A percentile compares a stretch with the other conserved stretches of the same genome.
Conservation (phyloP, 2,888 invertebrate species). For the Leucozona laternaria region DNA sequence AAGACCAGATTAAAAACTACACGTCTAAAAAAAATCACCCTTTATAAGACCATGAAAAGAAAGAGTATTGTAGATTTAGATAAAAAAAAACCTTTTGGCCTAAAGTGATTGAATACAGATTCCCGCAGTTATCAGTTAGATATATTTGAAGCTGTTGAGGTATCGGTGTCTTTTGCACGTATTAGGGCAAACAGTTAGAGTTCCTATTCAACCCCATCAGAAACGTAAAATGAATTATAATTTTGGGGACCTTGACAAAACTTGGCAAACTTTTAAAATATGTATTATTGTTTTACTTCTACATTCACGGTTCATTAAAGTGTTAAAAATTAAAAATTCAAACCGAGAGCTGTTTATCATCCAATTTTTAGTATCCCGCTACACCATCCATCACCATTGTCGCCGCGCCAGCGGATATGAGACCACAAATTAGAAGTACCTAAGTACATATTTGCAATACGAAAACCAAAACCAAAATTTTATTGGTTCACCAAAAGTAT, state of each 20-base stretch:
- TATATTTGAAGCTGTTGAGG: too few species aligned
- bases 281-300: neutral
- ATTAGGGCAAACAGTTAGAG: too few species aligned
- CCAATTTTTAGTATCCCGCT: neutral
- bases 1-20: too few species aligned
- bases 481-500: neutral
- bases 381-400: neutral
- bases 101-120: too few species aligned
- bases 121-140: too few species aligned
- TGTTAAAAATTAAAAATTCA: neutral
- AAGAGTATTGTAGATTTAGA: too few species aligned
- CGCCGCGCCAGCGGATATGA: constrained; percentile 4
- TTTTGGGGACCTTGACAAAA: neutral
- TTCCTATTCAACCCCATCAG: neutral
- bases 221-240: neutral
- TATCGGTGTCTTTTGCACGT: neutral
- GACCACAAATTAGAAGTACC: neutral
- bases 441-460: neutral
- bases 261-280: neutral
- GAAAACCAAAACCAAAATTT: constrained; percentile 1
- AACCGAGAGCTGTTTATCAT: neutral
- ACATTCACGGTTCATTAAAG: neutral
- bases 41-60: too few species aligned
- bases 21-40: too few species aligned
- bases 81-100: too few species aligned